Evolutionary conservation across 2,113 vertebrate species (phyloP), one percentile per base, ranked within the genome.

Genomic region (Limnothrissa miodon): DNA sequence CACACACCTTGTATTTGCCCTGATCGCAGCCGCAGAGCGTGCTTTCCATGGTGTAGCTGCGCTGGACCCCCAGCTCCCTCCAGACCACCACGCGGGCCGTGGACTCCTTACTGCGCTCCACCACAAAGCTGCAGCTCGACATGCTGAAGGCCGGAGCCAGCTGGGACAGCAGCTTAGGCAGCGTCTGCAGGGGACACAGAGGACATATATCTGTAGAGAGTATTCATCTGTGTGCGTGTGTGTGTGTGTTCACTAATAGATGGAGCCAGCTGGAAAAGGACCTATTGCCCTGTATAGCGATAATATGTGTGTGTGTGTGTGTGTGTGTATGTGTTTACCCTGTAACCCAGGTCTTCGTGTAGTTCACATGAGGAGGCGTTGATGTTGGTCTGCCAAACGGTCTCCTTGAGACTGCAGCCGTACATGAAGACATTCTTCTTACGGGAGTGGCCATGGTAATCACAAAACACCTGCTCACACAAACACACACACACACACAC

Each of bases 341-440:
- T 96, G 90, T 99, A 99, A 81, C 95, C 95, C 79, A 92, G 93
- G 85, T 99, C 97, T 87, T 99, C 98, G 0, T 94, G 88, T n/a
- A 99, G 62, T 39, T 98, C 96, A 88, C 95, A 95, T 5, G 96
- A 94, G 1, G 95, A 80, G 2, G 96, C 92, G 56, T 85, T 97
- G 78, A 95, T 93, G 80, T 85, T 94, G 44, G 97, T 96, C 82
- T 98, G 97, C 97, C 97, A 98, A 85, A 99, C 95, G 0, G 98
- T 99, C 90, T 99, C 97, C 88, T 98, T 99, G 86, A 99, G 91
- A 78, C 98, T 99, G 93, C 98, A 99, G 88, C 98, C 98, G 51
- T 99, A 99, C 97, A 99, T 98, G 87, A 99, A 99, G 0, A 99
- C 97, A 23, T 99, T 99, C 93, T 99, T 99, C 94, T 99, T 99